A percentile compares a stretch with the other conserved stretches of the same genome.
These are phyloP conservation scores for Polyommatus icarus DNA, from an alignment of 2,888 invertebrate genomes.

Conservation along the genomic window DNA sequence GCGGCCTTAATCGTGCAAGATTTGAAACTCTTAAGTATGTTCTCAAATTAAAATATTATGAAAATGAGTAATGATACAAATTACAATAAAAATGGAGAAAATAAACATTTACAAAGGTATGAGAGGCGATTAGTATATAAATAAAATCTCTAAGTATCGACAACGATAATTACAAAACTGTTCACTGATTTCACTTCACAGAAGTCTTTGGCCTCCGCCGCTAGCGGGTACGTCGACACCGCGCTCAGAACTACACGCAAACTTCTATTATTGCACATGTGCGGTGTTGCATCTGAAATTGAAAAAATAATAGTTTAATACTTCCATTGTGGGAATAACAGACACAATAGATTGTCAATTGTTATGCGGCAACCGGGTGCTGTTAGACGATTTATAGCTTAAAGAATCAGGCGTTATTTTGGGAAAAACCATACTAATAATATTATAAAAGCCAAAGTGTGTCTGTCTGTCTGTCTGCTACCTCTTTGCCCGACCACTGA, in stretches of 20 bases:
- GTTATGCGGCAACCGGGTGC: too few relatives aligned
- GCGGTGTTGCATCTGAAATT: constrained; percentile 24
- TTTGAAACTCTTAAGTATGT: neutral
- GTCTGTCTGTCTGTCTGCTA: too few relatives aligned
- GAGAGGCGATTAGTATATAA: neutral
- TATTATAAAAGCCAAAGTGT: too few relatives aligned
- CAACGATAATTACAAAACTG: neutral
- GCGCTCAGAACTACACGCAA: neutral
- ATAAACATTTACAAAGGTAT: neutral
- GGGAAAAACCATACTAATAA: too few relatives aligned
- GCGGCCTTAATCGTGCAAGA: neutral
- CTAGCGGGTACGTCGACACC: neutral
- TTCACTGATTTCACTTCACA: neutral
- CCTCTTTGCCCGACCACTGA: too few relatives aligned
- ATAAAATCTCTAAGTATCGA: neutral
- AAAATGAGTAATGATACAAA: neutral
- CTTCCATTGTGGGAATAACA: too few relatives aligned
- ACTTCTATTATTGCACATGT: constrained; percentile 15
- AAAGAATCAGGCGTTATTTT: too few relatives aligned
- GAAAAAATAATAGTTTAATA: neutral
- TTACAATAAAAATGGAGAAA: constrained; percentile 1
- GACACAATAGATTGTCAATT: too few relatives aligned
- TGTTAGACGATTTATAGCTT: too few relatives aligned
- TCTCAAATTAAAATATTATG: neutral
- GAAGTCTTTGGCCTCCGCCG: neutral